These are phyloP conservation scores for Mandrillus leucophaeus DNA, from an alignment of 2,113 vertebrate species.

Conservation along the genomic window DNA sequence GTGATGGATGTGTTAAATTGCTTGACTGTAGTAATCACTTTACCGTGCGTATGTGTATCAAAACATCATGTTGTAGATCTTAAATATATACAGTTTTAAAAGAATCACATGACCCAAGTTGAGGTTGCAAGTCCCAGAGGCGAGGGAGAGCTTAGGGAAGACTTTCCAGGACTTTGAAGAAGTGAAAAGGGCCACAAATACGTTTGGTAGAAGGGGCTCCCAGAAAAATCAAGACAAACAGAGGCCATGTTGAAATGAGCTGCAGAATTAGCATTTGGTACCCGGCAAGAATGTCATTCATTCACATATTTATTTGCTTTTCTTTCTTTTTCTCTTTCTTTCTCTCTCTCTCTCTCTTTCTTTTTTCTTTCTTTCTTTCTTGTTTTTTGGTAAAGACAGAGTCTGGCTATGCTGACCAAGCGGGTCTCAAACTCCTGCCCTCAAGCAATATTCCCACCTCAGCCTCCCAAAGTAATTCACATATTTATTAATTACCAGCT, in stretches of 20 bases:
- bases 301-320: neutral
- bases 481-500: neutral
- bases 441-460: no score
- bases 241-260: neutral
- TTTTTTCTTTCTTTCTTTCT: no score
- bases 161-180: neutral
- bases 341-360: no score
- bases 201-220: neutral
- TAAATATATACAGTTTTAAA: neutral
- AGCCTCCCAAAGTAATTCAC: neutral
- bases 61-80: neutral
- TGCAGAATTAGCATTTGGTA: neutral
- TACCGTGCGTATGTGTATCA: neutral
- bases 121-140: neutral
- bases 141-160: neutral
- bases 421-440: no score
- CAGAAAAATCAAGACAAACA: neutral
- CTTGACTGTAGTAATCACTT: neutral
- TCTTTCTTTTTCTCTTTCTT: no score
- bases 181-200: neutral
- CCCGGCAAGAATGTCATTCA: neutral
- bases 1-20: neutral
- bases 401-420: no score
- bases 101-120: neutral
- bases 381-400: no score